A percentile compares a stretch with the other conserved stretches of the same genome.
phyloP scores from a whole-genome alignment of 2,797 vertebrate genomes.

The Myiothlypis coronata region DNA sequence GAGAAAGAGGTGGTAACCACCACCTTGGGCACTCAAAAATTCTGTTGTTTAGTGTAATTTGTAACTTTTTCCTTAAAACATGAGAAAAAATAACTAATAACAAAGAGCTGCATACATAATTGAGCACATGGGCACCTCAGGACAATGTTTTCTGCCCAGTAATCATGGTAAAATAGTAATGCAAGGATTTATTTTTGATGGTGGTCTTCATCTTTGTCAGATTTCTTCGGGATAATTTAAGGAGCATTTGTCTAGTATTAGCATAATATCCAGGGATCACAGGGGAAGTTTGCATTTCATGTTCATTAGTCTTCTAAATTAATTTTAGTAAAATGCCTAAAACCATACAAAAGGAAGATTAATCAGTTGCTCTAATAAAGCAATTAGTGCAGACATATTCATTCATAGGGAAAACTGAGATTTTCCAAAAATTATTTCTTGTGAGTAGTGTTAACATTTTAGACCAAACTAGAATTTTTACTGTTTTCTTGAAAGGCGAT shows the following conservation, averaged over 20 bases:
- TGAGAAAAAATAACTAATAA: not conserved
- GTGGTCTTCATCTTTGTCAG: not conserved
- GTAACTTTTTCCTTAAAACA: not conserved
- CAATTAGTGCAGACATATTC: not conserved
- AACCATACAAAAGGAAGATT: not conserved
- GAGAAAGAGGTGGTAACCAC: not conserved
- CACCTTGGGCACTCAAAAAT: not conserved
- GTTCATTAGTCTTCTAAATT: slow-evolving; percentile 32
- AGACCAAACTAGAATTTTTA: not conserved
- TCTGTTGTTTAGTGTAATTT: not conserved
- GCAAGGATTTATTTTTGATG: not conserved
- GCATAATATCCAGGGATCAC: not conserved
- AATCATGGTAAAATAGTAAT: not conserved
- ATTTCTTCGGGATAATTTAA: slow-evolving; percentile 5
- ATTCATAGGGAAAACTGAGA: not conserved
- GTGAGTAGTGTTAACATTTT: not conserved
- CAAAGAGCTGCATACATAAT: not conserved
- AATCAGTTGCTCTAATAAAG: not conserved
- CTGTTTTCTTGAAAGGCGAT: not conserved
- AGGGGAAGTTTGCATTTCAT: slow-evolving; percentile 10
- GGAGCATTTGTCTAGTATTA: not conserved
- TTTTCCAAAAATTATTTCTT: not conserved
- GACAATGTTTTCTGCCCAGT: not conserved
- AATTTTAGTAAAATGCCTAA: slow-evolving; percentile 36
- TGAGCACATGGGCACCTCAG: not conserved